phyloP scores from a whole-genome alignment of 2,888 invertebrate genomes.

The Eurois occulta region DNA sequence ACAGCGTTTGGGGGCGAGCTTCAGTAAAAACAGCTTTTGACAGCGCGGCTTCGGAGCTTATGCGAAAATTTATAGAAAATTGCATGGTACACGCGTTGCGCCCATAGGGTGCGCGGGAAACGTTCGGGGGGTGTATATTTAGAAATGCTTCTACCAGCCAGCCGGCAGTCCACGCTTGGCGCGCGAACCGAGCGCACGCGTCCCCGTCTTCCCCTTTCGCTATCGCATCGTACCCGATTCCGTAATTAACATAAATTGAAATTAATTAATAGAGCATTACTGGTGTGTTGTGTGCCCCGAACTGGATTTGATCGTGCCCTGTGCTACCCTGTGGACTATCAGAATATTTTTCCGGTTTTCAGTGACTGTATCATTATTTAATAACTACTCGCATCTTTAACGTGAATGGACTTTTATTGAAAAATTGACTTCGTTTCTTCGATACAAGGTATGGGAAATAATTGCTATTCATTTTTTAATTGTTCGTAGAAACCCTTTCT shows the following conservation, averaged over 20 bases:
- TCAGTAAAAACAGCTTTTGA: slow-evolving; percentile 88
- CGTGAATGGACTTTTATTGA: slow-evolving; percentile 79
- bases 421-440: slow-evolving; percentile 71
- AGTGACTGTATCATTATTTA: slow-evolving; percentile 74
- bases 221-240: slow-evolving; percentile 78
- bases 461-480: slow-evolving; percentile 59
- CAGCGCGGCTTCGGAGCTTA: slow-evolving; percentile 88
- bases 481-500: slow-evolving; percentile 44
- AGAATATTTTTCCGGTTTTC: slow-evolving; percentile 56
- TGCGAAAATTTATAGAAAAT: slow-evolving; percentile 90
- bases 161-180: slow-evolving; percentile 84
- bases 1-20: slow-evolving; percentile 77
- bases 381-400: slow-evolving; percentile 69
- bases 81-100: slow-evolving; percentile 88
- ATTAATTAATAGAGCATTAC: slow-evolving; percentile 77
- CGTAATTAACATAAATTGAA: slow-evolving; percentile 83
- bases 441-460: slow-evolving; percentile 79
- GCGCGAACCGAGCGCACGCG: slow-evolving; percentile 80
- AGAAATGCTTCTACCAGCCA: slow-evolving; percentile 82
- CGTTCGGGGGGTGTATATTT: slow-evolving; percentile 88
- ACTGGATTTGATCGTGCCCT: slow-evolving; percentile 83
- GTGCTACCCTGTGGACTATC: slow-evolving; percentile 77
- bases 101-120: slow-evolving; percentile 83
- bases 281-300: slow-evolving; percentile 81
- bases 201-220: slow-evolving; percentile 70